phyloP scores from a whole-genome alignment of 2,888 invertebrate species.

The Bugula neritina region DNA sequence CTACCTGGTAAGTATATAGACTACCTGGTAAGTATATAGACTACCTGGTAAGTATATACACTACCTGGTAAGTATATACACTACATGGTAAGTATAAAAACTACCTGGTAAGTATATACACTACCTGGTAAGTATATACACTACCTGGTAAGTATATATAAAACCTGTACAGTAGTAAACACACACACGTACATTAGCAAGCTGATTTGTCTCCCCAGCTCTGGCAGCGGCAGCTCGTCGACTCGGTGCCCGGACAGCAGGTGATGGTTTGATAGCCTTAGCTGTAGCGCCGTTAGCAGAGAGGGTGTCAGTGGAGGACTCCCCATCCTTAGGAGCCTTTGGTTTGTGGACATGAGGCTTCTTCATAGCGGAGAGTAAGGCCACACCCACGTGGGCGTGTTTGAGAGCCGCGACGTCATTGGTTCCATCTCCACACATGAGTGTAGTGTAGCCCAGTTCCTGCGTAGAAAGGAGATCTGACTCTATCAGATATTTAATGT shows the following conservation, averaged over 20 bases:
- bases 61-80: no score
- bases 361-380: constrained; percentile 65
- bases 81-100: no score
- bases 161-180: no score
- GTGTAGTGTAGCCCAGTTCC: constrained; percentile 74
- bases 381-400: constrained; percentile 90
- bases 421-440: constrained; percentile 99
- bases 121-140: no score
- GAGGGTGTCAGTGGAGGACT: background rate
- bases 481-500: no score
- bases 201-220: background rate
- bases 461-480: no score
- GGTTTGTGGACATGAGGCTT: background rate
- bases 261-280: background rate
- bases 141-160: no score
- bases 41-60: no score
- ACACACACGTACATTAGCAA: no score
- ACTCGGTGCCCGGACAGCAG: background rate
- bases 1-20: no score
- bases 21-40: no score
- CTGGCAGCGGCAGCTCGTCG: constrained; percentile 11
- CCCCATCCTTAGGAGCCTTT: background rate
- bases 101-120: no score
- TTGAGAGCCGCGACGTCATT: constrained; percentile 94
- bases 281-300: background rate